Percentiles rank a stretch among this genome's conserved stretches.
These are phyloP conservation scores for Chiloscyllium punctatum DNA, from an alignment of 2,797 vertebrate species.

Conservation along the genomic window DNA sequence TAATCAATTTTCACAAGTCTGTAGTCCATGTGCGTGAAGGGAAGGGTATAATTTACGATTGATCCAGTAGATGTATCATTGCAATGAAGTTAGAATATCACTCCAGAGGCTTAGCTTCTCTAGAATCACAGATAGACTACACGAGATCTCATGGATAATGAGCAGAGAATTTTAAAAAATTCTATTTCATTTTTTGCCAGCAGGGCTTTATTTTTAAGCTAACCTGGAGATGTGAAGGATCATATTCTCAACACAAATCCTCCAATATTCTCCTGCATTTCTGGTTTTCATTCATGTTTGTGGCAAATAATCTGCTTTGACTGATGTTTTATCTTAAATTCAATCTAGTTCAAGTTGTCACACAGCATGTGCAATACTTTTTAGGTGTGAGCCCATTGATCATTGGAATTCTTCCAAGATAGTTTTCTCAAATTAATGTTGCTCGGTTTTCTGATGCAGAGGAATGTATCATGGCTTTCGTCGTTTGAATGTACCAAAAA, in stretches of 20 bases:
- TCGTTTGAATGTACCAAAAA: neutral
- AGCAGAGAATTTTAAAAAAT: neutral
- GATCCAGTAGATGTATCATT: neutral
- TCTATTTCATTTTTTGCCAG: neutral
- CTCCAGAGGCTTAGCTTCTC: neutral
- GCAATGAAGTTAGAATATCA: neutral
- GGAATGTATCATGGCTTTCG: neutral
- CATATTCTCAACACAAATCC: neutral
- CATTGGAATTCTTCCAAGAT: neutral
- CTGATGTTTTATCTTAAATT: neutral
- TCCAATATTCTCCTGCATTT: neutral
- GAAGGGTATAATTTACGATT: neutral
- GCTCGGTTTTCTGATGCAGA: neutral
- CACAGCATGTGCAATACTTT: neutral
- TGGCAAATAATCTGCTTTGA: neutral
- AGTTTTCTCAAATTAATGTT: neutral
- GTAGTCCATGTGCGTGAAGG: neutral
- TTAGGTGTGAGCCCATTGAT: neutral
- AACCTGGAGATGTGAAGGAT: neutral
- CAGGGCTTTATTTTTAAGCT: neutral
- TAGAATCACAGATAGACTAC: neutral
- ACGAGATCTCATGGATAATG: neutral
- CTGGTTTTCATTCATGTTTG: neutral
- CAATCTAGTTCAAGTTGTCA: neutral
- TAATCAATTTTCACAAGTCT: neutral